phyloP scores from a whole-genome alignment of 2,113 vertebrate species.

The Tringa solitaria region DNA sequence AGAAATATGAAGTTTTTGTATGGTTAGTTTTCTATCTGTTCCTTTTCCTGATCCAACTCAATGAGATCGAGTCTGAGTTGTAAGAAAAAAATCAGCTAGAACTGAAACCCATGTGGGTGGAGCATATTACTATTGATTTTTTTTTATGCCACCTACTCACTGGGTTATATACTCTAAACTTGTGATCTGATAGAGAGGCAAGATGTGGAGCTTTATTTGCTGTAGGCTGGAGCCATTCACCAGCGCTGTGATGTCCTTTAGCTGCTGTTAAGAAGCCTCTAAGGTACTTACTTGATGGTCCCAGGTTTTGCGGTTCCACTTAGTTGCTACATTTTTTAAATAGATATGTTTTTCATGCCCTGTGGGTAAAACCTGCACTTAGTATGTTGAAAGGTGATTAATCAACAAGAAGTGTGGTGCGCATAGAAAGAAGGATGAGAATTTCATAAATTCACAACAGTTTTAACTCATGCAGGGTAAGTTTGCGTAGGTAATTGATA shows the following conservation, averaged over 20 bases:
- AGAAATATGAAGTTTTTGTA: background rate
- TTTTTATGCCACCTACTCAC: background rate
- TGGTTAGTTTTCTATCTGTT: background rate
- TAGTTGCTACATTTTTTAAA: background rate
- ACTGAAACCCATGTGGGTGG: accelerated
- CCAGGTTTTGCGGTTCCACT: background rate
- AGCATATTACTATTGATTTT: background rate
- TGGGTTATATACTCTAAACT: background rate
- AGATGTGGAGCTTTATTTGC: background rate
- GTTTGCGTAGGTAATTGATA: background rate
- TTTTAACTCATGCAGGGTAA: background rate
- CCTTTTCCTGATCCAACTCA: background rate
- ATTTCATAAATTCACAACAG: background rate
- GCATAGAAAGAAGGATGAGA: background rate
- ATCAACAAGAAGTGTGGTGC: background rate
- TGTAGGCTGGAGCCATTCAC: background rate
- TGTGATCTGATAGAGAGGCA: background rate
- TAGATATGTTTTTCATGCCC: background rate
- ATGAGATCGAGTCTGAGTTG: background rate
- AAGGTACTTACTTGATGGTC: background rate
- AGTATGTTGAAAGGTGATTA: background rate
- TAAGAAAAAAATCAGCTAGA: background rate
- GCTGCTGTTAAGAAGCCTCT: background rate
- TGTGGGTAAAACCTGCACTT: background rate
- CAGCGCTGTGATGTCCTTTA: background rate